Conservation (phyloP, 2,888 invertebrate genomes). For the Clanis bilineata region DNA sequence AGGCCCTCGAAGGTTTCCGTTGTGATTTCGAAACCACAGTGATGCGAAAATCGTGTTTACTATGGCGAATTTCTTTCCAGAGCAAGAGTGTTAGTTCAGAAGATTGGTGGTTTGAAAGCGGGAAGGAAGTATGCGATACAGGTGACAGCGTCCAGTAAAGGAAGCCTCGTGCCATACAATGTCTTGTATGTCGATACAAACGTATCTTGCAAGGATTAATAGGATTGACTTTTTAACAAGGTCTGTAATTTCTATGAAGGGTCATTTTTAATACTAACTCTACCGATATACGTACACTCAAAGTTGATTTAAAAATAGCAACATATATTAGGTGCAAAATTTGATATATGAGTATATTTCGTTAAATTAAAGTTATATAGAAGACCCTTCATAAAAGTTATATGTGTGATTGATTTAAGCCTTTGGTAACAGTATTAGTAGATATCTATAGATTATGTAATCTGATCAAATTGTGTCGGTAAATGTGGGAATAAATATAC, state of each 20-base stretch:
- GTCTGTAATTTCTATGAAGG: not conserved
- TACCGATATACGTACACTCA: too few relatives aligned
- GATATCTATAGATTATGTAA: slow-evolving; percentile 19
- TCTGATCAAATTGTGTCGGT: slow-evolving; percentile 11
- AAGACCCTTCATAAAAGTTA: slow-evolving; percentile 6
- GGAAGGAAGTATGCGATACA: slow-evolving; percentile 70
- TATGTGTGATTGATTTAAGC: slow-evolving; percentile 19
- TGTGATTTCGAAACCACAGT: too few relatives aligned
- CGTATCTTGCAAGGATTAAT: slow-evolving; percentile 53
- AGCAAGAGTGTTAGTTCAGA: slow-evolving; percentile 61
- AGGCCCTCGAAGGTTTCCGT: too few relatives aligned
- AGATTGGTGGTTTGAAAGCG: slow-evolving; percentile 56
- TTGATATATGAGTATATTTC: too few relatives aligned
- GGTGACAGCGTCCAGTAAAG: slow-evolving; percentile 63
- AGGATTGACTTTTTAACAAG: not conserved
- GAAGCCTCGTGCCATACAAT: slow-evolving; percentile 63
- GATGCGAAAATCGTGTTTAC: too few relatives aligned
- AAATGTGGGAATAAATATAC: slow-evolving; percentile 15
- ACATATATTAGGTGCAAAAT: too few relatives aligned
- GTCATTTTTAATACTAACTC: not conserved
- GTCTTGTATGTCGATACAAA: slow-evolving; percentile 67
- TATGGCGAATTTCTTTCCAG: slow-evolving; percentile 47
- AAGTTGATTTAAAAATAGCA: too few relatives aligned
- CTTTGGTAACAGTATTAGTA: slow-evolving; percentile 35
- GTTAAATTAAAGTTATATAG: too few relatives aligned